Evolutionary conservation across 1,140 invertebrate genomes (phyloP).

Genomic region (Phthorimaea operculella): DNA sequence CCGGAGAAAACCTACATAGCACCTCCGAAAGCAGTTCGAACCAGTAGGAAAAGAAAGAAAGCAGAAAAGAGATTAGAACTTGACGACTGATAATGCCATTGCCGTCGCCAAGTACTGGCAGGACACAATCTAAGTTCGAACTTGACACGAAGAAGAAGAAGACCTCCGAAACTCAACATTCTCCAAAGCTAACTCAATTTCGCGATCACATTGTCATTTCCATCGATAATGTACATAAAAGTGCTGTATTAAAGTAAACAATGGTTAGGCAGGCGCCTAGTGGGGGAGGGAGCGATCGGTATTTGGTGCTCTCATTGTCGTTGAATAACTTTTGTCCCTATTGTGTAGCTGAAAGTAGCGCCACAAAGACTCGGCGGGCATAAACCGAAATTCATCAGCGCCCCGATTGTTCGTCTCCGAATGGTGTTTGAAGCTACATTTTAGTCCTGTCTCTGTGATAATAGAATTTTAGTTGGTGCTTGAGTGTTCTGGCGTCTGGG

Average conservation of each 20-base stretch:
- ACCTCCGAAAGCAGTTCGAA: too few species aligned
- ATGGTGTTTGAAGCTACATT: slow-evolving; percentile 41
- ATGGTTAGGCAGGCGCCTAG: slow-evolving; percentile 50
- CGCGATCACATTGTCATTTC: slow-evolving; percentile 41
- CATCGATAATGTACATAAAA: slow-evolving; percentile 62
- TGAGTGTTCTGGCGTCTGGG: not conserved
- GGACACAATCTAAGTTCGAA: too few species aligned
- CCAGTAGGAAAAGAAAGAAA: too few species aligned
- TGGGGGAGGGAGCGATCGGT: slow-evolving; percentile 55
- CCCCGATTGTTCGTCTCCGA: slow-evolving; percentile 61
- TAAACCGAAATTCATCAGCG: slow-evolving; percentile 69
- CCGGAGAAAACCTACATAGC: too few species aligned
- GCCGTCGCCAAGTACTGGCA: too few species aligned
- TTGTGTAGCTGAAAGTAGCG: slow-evolving; percentile 63
- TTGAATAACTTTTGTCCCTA: slow-evolving; percentile 70
- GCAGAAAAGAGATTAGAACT: too few species aligned
- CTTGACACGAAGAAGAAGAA: too few species aligned
- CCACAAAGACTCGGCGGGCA: slow-evolving; percentile 67
- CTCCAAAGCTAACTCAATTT: not conserved
- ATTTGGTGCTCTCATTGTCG: slow-evolving; percentile 70
- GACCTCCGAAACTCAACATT: too few species aligned
- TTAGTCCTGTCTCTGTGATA: slow-evolving; percentile 10
- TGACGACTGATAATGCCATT: too few species aligned
- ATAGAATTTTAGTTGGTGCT: not conserved
- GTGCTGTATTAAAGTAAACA: slow-evolving; percentile 65